phyloP scores from a whole-genome alignment of 2,888 invertebrate genomes.

The Mythimna impura region DNA sequence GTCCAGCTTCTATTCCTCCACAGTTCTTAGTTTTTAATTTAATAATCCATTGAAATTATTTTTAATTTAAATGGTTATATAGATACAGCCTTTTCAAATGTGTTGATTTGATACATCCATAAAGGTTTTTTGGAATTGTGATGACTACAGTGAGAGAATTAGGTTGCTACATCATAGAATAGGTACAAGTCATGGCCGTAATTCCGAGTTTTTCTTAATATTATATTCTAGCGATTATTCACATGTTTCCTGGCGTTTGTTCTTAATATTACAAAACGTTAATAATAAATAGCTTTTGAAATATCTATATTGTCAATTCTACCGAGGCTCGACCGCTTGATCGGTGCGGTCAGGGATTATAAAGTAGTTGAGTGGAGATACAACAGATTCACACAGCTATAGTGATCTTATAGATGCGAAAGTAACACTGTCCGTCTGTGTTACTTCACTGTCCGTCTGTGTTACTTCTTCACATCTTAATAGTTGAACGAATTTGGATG shows the following conservation, averaged over 20 bases:
- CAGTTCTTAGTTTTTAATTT: constrained; percentile 19
- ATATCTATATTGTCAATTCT: constrained; percentile 89
- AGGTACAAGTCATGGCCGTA: constrained; percentile 38
- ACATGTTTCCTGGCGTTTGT: constrained; percentile 76
- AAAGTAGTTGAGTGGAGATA: constrained; percentile 68
- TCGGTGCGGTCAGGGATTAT: constrained; percentile 72
- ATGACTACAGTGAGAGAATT: constrained; percentile 18
- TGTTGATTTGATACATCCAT: background rate
- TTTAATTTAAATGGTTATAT: constrained; percentile 4
- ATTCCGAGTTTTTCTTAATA: constrained; percentile 58
- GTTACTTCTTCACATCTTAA: no score
- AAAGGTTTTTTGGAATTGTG: constrained; percentile 23
- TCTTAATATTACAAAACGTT: constrained; percentile 81
- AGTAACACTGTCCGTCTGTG: no score
- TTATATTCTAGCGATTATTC: constrained; percentile 79
- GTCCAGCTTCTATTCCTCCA: background rate
- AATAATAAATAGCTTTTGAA: constrained; percentile 80
- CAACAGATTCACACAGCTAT: constrained; percentile 75
- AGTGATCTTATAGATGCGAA: no score
- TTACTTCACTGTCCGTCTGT: no score
- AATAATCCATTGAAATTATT: constrained; percentile 20
- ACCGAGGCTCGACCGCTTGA: constrained; percentile 78
- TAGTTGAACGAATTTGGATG: no score
- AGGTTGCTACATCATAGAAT: constrained; percentile 38
- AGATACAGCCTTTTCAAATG: constrained; percentile 9